phyloP scores from a whole-genome alignment of 2,797 vertebrate genomes.

The Choloepus didactylus region DNA sequence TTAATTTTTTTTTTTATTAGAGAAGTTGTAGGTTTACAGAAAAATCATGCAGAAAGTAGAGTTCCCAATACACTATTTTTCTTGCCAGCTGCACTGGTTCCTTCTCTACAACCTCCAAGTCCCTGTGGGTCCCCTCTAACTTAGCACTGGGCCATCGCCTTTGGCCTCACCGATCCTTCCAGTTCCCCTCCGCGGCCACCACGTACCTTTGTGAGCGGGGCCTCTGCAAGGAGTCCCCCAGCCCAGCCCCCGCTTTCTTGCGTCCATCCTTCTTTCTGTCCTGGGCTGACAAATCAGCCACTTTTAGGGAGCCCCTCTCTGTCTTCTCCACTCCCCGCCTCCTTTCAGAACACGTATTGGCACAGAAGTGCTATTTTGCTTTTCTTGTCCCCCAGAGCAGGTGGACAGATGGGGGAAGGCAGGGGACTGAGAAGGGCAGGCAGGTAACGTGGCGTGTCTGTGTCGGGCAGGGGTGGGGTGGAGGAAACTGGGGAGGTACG shows the following conservation, averaged over 20 bases:
- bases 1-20: too few species aligned
- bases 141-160: too few species aligned
- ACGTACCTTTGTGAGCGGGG: not conserved
- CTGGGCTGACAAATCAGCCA: not conserved
- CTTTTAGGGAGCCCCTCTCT: not conserved
- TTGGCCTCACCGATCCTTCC: too few species aligned
- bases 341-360: not conserved
- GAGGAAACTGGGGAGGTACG: too few species aligned
- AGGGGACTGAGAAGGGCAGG: not conserved
- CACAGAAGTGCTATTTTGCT: not conserved
- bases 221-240: not conserved
- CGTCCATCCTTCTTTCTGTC: not conserved
- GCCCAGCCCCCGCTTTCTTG: not conserved
- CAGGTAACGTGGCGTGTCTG: rapidly evolving
- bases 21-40: too few species aligned
- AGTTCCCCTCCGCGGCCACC: too few species aligned
- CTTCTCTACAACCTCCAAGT: not conserved
- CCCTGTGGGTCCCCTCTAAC: too few species aligned
- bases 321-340: not conserved
- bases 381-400: not conserved
- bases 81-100: not conserved
- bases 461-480: not conserved
- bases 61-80: not conserved
- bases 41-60: too few species aligned
- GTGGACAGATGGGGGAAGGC: not conserved